Percentiles rank a stretch among this genome's conserved stretches.
Evolutionary conservation across 2,113 vertebrate species (phyloP).

Genomic region (Ancistrus triradiatus): DNA sequence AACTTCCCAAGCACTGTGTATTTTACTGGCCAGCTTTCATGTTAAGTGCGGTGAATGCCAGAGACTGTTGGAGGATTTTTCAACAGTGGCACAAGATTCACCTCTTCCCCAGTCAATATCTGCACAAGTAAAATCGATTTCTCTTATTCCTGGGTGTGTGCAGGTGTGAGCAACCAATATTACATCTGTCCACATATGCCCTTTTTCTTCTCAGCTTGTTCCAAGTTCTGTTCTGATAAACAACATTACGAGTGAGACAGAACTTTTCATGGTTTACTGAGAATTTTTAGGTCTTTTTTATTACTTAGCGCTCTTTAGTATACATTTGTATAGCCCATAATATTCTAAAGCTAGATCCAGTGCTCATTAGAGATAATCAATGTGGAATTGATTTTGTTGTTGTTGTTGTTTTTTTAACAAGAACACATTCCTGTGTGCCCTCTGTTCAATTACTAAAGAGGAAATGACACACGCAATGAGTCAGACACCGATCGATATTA

Average conservation of each 20-base stretch:
- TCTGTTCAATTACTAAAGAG: not conserved
- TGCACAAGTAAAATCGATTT: slow-evolving; percentile 30
- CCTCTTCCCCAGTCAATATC: slow-evolving; percentile 23
- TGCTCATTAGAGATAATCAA: not conserved
- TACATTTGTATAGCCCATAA: not conserved
- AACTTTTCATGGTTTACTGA: too few species aligned
- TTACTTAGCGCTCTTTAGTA: too few species aligned
- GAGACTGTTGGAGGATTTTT: not conserved
- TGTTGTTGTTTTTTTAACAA: slow-evolving; percentile 14
- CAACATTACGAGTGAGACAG: not conserved
- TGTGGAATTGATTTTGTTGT: slow-evolving; percentile 7
- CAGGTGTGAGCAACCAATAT: slow-evolving; percentile 23
- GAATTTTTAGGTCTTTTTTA: too few species aligned
- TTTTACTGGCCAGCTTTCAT: slow-evolving; percentile 18
- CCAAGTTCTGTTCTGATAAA: not conserved
- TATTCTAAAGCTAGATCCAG: not conserved
- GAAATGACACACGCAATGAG: slow-evolving; percentile 3
- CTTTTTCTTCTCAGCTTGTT: not conserved
- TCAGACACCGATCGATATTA: not conserved
- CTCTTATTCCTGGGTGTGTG: slow-evolving; percentile 12
- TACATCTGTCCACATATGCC: slow-evolving; percentile 1
- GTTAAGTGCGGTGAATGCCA: slow-evolving; percentile 7
- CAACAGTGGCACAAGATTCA: slow-evolving; percentile 14
- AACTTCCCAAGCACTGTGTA: slow-evolving; percentile 27
- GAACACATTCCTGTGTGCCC: slow-evolving; percentile 1